Base-by-base conservation (phyloP, 2,797 vertebrate genomes). In the Myotis findleyi region DNA sequence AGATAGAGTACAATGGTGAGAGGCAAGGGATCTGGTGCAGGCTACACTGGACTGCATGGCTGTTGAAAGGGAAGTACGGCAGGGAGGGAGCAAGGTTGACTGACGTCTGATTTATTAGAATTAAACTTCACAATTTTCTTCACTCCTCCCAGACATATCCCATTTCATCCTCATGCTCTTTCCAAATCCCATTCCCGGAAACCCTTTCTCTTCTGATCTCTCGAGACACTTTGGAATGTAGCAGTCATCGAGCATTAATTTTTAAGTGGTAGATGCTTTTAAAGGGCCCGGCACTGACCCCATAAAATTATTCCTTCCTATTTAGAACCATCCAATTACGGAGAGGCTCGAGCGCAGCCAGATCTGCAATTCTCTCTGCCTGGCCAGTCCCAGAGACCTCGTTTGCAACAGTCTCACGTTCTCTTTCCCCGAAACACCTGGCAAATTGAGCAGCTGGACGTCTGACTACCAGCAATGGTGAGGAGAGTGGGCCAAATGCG, bases 261-360 rank as follows among this genome's bases (percentile, higher is more conserved):
- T 97, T 97, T 96, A 92, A 96, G 93, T 47, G 62, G 59, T 49
- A 89, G 80, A 86, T 84, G 92, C 82, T 95, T 93, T 97, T 96
- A 95, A 1, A 1, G 68, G 80, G 57, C 36, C 66, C 25, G 49
- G n/a, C 23, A 71, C 53, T 89, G 95, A 93, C 92, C 86, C 79
- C 33, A 73, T 38, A 49, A 95, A 91, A 93, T 87, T 18, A 77
- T 71, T 57, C 81, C 59, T 93, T 85, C 57, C 81, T 89, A 33
- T 53, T 90, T 83, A 72, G 92, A 96, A 49, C 47, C 66, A 77
- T 12, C 55, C 49, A 69, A 68, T 87, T 80, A 77, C 4, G 57
- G 44, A 87, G 68, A 53, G 44, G 44, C 33, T 80, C 5, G 0
- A 86, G 69, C 53, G 81, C 33, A 93, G 91, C 59, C 36, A 30